Evolutionary conservation across 1,140 invertebrate species (phyloP).

Genomic region (Penaeus indicus): DNA sequence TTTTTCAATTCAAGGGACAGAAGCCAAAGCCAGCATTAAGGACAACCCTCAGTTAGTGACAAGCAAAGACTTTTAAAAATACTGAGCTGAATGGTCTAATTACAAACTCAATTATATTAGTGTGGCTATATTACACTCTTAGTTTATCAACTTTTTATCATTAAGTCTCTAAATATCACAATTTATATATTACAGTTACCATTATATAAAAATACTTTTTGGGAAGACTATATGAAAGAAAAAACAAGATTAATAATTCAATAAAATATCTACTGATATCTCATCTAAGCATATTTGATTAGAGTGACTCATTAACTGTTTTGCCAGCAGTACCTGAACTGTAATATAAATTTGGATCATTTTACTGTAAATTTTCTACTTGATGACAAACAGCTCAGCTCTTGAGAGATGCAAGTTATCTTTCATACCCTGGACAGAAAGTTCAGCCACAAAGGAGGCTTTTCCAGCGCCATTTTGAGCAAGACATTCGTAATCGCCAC

Average conservation of each 20-base stretch:
- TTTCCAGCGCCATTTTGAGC: slow-evolving; percentile 79
- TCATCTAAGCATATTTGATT: not conserved
- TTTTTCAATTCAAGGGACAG: slow-evolving; percentile 9
- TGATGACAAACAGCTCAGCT: slow-evolving; percentile 56
- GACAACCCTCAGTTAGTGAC: slow-evolving; percentile 26
- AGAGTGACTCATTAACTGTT: no score
- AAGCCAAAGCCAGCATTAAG: slow-evolving; percentile 34
- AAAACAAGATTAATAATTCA: no score
- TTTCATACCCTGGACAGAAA: slow-evolving; percentile 69
- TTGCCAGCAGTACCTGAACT: no score
- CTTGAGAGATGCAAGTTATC: slow-evolving; percentile 35
- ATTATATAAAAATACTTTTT: no score
- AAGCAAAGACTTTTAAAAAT: slow-evolving; percentile 29
- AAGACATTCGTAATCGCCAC: slow-evolving; percentile 82
- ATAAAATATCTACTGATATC: not conserved
- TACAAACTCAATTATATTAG: not conserved
- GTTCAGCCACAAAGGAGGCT: slow-evolving; percentile 75
- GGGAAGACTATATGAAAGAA: no score
- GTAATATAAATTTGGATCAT: no score
- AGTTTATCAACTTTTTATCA: no score
- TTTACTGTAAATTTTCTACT: slow-evolving; percentile 28
- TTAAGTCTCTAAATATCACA: no score
- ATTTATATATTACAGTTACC: no score
- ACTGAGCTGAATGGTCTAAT: slow-evolving; percentile 42
- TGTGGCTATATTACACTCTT: slow-evolving; percentile 7